Evolutionary conservation across 2,113 vertebrate genomes (phyloP).

Genomic region (Stegostoma tigrinum): DNA sequence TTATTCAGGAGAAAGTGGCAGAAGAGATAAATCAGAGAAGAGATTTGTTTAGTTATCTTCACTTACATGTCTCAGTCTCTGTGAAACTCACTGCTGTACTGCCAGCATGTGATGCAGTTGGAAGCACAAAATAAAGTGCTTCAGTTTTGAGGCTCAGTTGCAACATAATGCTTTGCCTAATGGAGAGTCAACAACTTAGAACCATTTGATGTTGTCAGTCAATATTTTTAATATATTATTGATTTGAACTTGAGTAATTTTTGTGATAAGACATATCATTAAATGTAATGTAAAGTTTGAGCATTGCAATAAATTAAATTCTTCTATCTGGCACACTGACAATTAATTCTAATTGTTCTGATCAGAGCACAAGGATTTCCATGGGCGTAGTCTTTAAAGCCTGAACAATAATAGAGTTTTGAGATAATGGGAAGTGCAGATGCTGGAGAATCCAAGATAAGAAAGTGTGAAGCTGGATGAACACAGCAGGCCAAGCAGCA

Average conservation of each 20-base stretch:
- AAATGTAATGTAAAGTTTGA: background rate
- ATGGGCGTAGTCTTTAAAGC: background rate
- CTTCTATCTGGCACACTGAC: background rate
- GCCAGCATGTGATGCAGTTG: background rate
- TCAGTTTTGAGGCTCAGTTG: background rate
- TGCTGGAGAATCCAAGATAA: no score
- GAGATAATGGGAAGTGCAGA: no score
- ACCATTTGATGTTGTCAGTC: background rate
- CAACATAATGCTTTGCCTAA: background rate
- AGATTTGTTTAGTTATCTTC: background rate
- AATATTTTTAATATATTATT: background rate
- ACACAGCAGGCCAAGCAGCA: no score
- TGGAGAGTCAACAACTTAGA: background rate
- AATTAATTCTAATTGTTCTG: no score
- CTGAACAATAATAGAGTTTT: background rate
- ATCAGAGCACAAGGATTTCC: background rate
- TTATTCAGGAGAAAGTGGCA: background rate
- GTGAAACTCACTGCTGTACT: background rate
- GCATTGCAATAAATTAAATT: background rate
- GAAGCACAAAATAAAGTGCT: background rate
- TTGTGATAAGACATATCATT: background rate
- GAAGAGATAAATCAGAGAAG: background rate
- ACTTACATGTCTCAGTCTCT: background rate
- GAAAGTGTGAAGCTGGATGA: no score
- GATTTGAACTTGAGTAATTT: background rate